Base-by-base conservation (phyloP, 2,888 invertebrate genomes). In the Torymus auratus region DNA sequence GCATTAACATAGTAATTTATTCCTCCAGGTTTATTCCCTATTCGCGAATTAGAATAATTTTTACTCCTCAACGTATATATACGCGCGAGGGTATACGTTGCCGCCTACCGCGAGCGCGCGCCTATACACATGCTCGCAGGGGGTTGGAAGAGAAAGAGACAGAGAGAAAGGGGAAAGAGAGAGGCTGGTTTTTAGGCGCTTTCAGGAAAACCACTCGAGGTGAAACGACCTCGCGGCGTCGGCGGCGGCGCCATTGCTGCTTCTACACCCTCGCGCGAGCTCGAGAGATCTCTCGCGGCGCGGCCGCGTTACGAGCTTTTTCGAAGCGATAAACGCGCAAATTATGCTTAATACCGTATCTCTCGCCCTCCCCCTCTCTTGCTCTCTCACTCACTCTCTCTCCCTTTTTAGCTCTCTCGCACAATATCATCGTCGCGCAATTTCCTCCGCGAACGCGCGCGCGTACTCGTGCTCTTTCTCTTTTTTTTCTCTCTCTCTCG, bases 271-370 rank as follows among this genome's bases (percentile, higher is more conserved):
- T 15, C 50, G 23, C 53, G 52, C 60, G 53, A 28, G 28, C 50
- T 17, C 58, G 53, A 56, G 56, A 15, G 55, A 17, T 70, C 56
- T 65, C 53, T 53, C 13, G 15, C 20, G 61, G 41, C 68, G 7
- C 53, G 71, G 70, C 41, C 41, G 41, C 77, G 76, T 81, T 82
- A 82, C 80, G 82, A 82, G 78, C 82, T 79, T 77, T 81, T 75
- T 79, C 82, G 83, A 83, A 80, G 85, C 87, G 87, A 87, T 87
- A 87, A 87, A 87, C 85, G 87, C 85, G 82, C 84, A 85, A 87
- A 87, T 87, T 87, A 86, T 86, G 84, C 82, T 85, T 85, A 85
- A 87, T 87, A 84, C 86, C 83, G 62, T 13, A 53, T 20, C 64
- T 55, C 73, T 23, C 41, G 53, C 41, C 20, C 20, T 23, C 41